Evolutionary conservation across 2,113 vertebrate species (phyloP).

Genomic region (Anser brachyrhynchus): DNA sequence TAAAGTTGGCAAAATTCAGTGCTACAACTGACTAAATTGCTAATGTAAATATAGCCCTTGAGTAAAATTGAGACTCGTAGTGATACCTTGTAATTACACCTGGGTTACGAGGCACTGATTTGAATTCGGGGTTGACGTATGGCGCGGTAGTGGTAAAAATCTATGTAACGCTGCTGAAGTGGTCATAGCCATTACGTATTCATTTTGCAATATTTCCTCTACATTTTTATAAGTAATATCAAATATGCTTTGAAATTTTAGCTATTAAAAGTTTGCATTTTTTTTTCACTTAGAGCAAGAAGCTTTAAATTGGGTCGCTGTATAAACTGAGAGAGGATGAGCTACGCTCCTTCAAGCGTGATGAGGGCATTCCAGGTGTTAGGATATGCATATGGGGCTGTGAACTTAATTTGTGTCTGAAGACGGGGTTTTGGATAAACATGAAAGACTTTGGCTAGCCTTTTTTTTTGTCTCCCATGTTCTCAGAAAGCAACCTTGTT

Average conservation of each 20-base stretch:
- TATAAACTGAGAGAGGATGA: neutral
- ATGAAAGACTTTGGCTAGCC: neutral
- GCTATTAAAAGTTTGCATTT: neutral
- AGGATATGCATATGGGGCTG: neutral
- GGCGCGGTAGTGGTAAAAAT: neutral
- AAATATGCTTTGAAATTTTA: neutral
- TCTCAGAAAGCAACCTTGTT: neutral
- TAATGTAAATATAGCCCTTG: neutral
- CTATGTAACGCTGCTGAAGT: neutral
- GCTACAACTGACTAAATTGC: neutral
- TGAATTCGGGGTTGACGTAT: neutral
- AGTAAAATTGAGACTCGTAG: neutral
- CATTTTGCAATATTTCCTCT: neutral
- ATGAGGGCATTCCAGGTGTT: neutral
- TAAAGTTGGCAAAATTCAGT: neutral
- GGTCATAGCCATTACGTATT: neutral
- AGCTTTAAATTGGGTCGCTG: neutral
- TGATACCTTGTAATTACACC: neutral
- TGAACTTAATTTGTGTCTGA: neutral
- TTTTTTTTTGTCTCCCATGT: neutral
- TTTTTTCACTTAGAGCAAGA: neutral
- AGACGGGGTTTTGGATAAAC: neutral
- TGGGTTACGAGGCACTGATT: neutral
- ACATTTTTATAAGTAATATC: neutral
- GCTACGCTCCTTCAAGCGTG: neutral